Base-by-base conservation (phyloP, 2,888 invertebrate genomes). In the Synergus laeviventris region DNA sequence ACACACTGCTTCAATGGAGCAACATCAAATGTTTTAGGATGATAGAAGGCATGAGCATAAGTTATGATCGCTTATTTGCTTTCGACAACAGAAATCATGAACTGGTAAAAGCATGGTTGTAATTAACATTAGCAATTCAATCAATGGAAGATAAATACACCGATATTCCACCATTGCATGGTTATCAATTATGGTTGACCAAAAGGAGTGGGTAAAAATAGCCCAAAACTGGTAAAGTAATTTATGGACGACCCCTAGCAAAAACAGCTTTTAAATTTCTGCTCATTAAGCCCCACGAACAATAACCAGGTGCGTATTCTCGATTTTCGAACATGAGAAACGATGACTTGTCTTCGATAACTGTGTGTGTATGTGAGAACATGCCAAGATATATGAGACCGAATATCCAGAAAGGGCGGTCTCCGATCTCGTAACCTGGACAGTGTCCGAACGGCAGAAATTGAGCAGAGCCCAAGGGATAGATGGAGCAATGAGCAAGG, bases 391-490 rank as follows among this genome's bases (percentile, higher is more conserved):
- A 86, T 86, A 86, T 84, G 87, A 81, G 81, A 81, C 81, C 81
- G 81, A 84, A 85, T 86, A 88, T 86, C 87, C 84, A 81, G 82
- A 87, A 87, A 76, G 81, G 88, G 87, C 87, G 88, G 84, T 84
- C 83, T 83, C 76, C 87, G 88, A 84, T 84, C 83, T 83, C 76
- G 31, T 74, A 81, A 79, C 79, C 80, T 83, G 85, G 85, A 87
- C 83, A 75, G 49, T 81, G 85, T 85, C 83, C 85, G 82, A 82
- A 75, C 74, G 70, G 39, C 36, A 54, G 66, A 59, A 49, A 62
- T 73, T 64, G 56, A 60, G 39, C 24, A 39, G 61, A 74, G 49
- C 76, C 24, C 70, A 45, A 56, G 70, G 59, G 77, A 76, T 45
- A 70, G 39, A 59, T 64, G 66, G 74, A 73, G 54, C 62, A n/a